Base-by-base conservation (phyloP, 1,140 invertebrate genomes). In the Caenorhabditis brenneri region DNA sequence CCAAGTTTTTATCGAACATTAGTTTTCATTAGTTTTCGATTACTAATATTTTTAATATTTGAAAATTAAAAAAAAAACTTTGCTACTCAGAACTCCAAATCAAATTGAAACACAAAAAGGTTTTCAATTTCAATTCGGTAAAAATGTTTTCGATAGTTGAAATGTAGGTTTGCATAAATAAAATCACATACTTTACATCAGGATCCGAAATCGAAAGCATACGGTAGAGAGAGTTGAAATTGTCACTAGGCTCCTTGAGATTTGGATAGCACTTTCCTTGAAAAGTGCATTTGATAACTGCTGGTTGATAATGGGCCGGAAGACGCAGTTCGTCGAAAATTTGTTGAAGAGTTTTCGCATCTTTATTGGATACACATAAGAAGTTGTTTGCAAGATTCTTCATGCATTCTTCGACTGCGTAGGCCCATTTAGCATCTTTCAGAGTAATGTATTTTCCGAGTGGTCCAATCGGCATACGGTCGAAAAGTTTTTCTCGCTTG, bases 131-230 rank as follows among this genome's bases (percentile, higher is more conserved):
- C n/a, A n/a, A n/a, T n/a, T n/a, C n/a, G n/a, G n/a, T n/a, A n/a
- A n/a, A n/a, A n/a, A n/a, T n/a, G n/a, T n/a, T n/a, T n/a, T n/a
- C n/a, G n/a, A n/a, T n/a, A n/a, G n/a, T n/a, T n/a, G n/a, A n/a
- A n/a, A n/a, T n/a, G n/a, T n/a, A n/a, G n/a, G n/a, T n/a, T n/a
- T n/a, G n/a, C n/a, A n/a, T n/a, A n/a, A n/a, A n/a, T n/a, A n/a
- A n/a, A n/a, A n/a, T n/a, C 79, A 39, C 65, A 60, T 12, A 84
- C 65, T 49, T 6, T 0, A 85, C 80, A 48, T 81, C 80, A 9
- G 82, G 69, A 33, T 88, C 80, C 15, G 60, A 48, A 31, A 88
- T 69, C 2, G 82, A 51, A n/a, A 90, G 22, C 12, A 82, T 48
- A 27, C 87, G 60, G 2, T 49, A 46, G 42, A 89, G 60, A 9